A percentile compares a stretch with the other conserved stretches of the same genome.
Conservation (phyloP, 2,797 vertebrate species). For the Pipistrellus pygmaeus region DNA sequence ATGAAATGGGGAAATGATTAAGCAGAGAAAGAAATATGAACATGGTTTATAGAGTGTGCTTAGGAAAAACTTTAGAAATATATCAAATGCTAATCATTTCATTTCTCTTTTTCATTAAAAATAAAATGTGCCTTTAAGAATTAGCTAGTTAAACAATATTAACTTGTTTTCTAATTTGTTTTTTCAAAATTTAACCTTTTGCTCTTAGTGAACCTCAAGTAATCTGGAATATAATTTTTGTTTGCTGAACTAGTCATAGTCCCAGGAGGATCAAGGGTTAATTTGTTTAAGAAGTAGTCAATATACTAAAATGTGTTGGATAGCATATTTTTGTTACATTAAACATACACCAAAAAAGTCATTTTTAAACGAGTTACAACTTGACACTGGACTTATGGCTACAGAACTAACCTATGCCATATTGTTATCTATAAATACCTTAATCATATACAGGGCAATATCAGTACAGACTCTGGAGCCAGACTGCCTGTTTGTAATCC, state of each 20-base stretch:
- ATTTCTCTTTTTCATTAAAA: constrained; percentile 33
- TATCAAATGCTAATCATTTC: constrained; percentile 5
- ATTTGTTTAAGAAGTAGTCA: constrained; percentile 52
- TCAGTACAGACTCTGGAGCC: not conserved
- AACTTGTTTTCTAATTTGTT: not conserved
- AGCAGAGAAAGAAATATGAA: not conserved
- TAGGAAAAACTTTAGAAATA: constrained; percentile 16
- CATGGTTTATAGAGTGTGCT: not conserved
- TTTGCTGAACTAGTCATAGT: constrained; percentile 63
- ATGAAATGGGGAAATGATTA: not conserved
- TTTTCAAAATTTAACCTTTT: constrained; percentile 36
- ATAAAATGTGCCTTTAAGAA: constrained; percentile 37
- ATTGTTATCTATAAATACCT: not conserved
- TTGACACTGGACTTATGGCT: not conserved
- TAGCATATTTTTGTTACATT: constrained; percentile 41
- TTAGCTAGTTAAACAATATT: constrained; percentile 21
- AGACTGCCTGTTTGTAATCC: not conserved
- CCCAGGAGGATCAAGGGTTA: not conserved
- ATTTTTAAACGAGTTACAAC: constrained; percentile 38
- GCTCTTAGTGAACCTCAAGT: constrained; percentile 58
- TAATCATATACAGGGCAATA: not conserved
- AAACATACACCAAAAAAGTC: constrained; percentile 21
- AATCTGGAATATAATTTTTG: constrained; percentile 36
- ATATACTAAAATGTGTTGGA: not conserved
- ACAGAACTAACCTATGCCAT: not conserved